phyloP scores from a whole-genome alignment of 2,113 vertebrate genomes.

The Corythoichthys haematopterus region DNA sequence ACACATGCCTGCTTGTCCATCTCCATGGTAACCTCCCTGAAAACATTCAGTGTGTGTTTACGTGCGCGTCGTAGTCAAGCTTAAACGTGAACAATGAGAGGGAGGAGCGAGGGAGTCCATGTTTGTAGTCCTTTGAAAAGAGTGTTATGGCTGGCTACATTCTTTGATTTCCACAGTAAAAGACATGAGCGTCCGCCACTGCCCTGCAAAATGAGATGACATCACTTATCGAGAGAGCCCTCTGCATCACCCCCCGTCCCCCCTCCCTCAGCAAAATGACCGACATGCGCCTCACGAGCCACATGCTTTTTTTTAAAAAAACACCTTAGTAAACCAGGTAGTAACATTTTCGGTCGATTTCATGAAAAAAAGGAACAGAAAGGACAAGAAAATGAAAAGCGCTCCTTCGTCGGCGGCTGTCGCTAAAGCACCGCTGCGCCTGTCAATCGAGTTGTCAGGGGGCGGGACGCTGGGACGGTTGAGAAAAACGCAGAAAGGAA shows the following conservation, averaged over 20 bases:
- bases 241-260: slow-evolving; percentile 65
- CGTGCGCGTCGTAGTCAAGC: slow-evolving; percentile 54
- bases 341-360: neutral
- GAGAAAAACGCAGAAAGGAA: slow-evolving; percentile 65
- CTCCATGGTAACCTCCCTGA: slow-evolving; percentile 35
- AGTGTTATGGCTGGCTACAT: slow-evolving; percentile 80
- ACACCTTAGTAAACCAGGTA: neutral
- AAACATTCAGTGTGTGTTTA: slow-evolving; percentile 59
- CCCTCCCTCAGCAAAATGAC: slow-evolving; percentile 68
- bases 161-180: slow-evolving; percentile 83
- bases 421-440: slow-evolving; percentile 15
- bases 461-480: slow-evolving; percentile 39
- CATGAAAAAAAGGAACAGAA: neutral
- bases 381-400: neutral
- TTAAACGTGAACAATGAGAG: slow-evolving; percentile 46
- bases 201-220: slow-evolving; percentile 80
- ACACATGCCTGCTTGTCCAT: slow-evolving; percentile 44
- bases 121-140: slow-evolving; percentile 62
- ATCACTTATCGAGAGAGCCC: slow-evolving; percentile 80
- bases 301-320: slow-evolving; percentile 52
- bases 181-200: slow-evolving; percentile 81
- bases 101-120: slow-evolving; percentile 46
- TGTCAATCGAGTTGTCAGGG: slow-evolving; percentile 67
- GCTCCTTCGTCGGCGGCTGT: neutral
- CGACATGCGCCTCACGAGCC: slow-evolving; percentile 72